Percentiles rank a stretch among this genome's conserved stretches.
Conservation (phyloP, 2,888 invertebrate species). For the Drosophila mayaguana region DNA sequence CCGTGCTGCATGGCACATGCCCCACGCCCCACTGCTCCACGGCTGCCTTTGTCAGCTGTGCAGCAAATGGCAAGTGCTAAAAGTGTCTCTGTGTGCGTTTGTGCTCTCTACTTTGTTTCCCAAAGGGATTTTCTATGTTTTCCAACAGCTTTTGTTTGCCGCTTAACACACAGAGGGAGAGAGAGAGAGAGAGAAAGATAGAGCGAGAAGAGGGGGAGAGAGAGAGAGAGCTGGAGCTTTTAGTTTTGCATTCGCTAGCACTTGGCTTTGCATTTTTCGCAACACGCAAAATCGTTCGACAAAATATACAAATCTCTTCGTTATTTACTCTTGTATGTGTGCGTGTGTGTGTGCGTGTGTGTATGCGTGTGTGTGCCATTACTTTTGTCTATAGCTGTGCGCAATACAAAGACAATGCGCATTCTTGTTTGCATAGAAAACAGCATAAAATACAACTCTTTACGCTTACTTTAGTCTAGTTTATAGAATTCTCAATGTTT, state of each 20-base stretch:
- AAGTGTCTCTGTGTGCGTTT: conserved; percentile 18
- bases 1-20: background rate
- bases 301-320: conserved; percentile 62
- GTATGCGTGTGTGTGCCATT: conserved; percentile 7
- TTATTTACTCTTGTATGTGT: conserved; percentile 59
- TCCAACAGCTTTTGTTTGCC: conserved; percentile 72
- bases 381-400: background rate
- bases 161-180: conserved; percentile 50
- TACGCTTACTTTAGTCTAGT: background rate
- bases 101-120: conserved; percentile 68
- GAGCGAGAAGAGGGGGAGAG: no score
- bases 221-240: conserved; percentile 50
- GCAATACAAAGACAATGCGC: background rate
- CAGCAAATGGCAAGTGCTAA: conserved; percentile 30
- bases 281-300: conserved; percentile 69
- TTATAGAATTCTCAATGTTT: background rate
- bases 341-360: conserved; percentile 2
- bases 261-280: conserved; percentile 63
- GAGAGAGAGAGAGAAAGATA: no score
- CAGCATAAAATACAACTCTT: background rate
- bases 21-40: background rate
- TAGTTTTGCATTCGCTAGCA: conserved; percentile 75
- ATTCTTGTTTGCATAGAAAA: background rate
- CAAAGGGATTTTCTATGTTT: conserved; percentile 79
- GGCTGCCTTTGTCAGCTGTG: conserved; percentile 35